A percentile compares a stretch with the other conserved stretches of the same genome.
Evolutionary conservation across 2,888 invertebrate genomes (phyloP).

Genomic region (Dasypogon diadema): DNA sequence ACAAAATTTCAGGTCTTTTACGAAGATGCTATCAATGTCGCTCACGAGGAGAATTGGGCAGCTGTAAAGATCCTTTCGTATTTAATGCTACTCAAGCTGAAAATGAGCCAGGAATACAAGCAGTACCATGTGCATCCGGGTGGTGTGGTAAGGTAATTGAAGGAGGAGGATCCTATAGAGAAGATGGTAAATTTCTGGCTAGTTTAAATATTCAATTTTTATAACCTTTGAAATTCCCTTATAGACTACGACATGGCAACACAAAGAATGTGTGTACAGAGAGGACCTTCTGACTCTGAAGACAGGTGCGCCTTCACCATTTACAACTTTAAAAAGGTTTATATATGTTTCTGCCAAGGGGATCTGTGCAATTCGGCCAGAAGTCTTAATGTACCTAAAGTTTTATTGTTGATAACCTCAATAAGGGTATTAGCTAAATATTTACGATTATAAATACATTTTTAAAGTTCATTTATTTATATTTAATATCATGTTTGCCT

Average conservation of each 20-base stretch:
- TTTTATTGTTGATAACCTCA: background rate
- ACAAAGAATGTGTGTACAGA: constrained; percentile 87
- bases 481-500: no score
- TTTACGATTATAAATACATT: background rate
- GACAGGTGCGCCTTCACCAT: constrained; percentile 90
- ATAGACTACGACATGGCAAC: constrained; percentile 88
- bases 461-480: background rate
- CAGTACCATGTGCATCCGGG: constrained; percentile 87
- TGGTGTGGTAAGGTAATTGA: constrained; percentile 95
- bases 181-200: constrained; percentile 76
- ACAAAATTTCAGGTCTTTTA: constrained; percentile 73
- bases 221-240: constrained; percentile 61
- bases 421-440: background rate
- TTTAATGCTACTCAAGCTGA: constrained; percentile 83
- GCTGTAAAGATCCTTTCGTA: constrained; percentile 88
- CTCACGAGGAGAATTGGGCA: constrained; percentile 87
- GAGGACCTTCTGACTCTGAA: constrained; percentile 89
- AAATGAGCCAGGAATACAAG: constrained; percentile 78
- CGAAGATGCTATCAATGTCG: constrained; percentile 86
- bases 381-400: background rate
- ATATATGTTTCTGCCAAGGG: constrained; percentile 92
- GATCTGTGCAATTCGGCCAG: constrained; percentile 81
- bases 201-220: constrained; percentile 23
- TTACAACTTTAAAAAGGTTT: constrained; percentile 84
- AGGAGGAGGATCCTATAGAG: constrained; percentile 80